A percentile compares a stretch with the other conserved stretches of the same genome.
phyloP scores from a whole-genome alignment of 1,140 invertebrate genomes.

The Vanessa tameamea region DNA sequence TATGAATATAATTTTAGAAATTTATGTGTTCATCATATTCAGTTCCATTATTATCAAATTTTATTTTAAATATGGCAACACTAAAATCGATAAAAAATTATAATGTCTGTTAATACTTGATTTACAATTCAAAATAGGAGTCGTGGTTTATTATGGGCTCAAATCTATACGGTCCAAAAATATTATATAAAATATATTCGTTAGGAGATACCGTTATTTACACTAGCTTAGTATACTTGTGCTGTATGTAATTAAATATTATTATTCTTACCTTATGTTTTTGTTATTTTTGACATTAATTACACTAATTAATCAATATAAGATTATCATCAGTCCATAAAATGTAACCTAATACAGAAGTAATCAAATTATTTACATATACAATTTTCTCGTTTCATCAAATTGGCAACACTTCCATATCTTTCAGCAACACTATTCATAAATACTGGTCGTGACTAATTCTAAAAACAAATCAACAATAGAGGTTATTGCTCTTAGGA shows the following conservation, averaged over 20 bases:
- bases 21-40: neutral
- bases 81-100: neutral
- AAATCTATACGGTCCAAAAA: slow-evolving; percentile 63
- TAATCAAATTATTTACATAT: too few species aligned
- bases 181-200: slow-evolving; percentile 55
- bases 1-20: too few species aligned
- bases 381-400: neutral
- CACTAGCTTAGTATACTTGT: slow-evolving; percentile 63
- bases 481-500: neutral
- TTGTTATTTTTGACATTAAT: slow-evolving; percentile 22
- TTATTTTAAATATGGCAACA: neutral
- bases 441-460: neutral
- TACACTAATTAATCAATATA: neutral
- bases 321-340: neutral
- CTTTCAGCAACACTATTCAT: neutral
- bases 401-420: neutral
- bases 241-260: slow-evolving; percentile 74
- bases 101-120: neutral
- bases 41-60: neutral
- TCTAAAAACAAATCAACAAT: neutral
- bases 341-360: too few species aligned
- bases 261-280: slow-evolving; percentile 58
- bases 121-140: slow-evolving; percentile 4
- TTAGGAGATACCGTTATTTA: slow-evolving; percentile 56
- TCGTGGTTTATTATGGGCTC: slow-evolving; percentile 53